Base-by-base conservation (phyloP, 2,113 vertebrate genomes). In the Apodemus speciosus region DNA sequence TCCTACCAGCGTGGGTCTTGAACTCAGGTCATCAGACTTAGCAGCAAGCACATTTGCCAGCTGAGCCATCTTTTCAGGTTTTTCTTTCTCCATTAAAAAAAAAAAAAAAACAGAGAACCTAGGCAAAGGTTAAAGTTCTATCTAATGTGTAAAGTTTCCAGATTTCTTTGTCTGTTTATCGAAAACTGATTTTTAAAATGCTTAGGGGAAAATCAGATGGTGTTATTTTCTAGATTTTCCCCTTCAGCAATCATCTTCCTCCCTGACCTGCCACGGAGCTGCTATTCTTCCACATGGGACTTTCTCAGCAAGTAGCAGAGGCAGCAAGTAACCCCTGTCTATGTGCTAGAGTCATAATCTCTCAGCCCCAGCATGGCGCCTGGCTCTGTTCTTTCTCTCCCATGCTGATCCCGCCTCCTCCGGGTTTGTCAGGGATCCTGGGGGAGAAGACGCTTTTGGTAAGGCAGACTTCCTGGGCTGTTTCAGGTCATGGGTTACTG, bases 131-230 rank as follows among this genome's bases (percentile, higher is more conserved):
- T 49, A 66, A 85, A 64, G 51, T 38, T 87, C 51, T 38, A 60
- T 68, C 13, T 10, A 43, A 40, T 58, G 27, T 1, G 72, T n/a
- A 58, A 40, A 60, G 10, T 72, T 85, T 40, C 91, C 35, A 53
- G 11, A 88, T 68, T 92, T 90, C 23, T 66, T 92, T 85, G 8
- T 64, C 40, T 9, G 20, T 9, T 72, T 86, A 85, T 51, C 83
- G 3, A 81, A 92, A 95, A 64, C 16, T 46, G 10, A 80, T 75
- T 81, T 94, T 94, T 51, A 69, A 92, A 60, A 53, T 66, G 15
- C 77, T 80, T 10, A 68, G n/a, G 32, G 91, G 40, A 90, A 75
- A 76, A 76, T 14, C 51, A 58, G 21, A 58, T 14, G 11, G 3
- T 27, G n/a, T 9, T 60, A 81, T 81, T 60, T 72, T 93, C 71